A percentile compares a stretch with the other conserved stretches of the same genome.
phyloP scores from a whole-genome alignment of 2,113 vertebrate species.

The Gopherus flavomarginatus region DNA sequence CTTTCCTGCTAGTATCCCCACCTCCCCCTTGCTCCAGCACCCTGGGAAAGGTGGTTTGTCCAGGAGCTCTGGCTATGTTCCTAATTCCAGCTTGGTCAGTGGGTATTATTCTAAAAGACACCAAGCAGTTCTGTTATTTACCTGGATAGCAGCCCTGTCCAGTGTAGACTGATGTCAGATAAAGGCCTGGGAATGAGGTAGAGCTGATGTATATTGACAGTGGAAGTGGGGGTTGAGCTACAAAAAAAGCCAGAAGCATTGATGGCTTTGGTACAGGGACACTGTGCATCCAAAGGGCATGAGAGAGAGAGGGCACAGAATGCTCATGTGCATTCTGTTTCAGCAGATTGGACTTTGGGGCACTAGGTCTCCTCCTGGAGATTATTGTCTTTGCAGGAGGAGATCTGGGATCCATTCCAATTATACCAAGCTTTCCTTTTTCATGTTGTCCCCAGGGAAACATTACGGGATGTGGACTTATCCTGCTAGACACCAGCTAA shows the following conservation, averaged over 20 bases:
- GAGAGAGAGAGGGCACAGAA: accelerated
- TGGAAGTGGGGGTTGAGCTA: neutral
- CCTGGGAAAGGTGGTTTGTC: neutral
- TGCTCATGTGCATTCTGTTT: neutral
- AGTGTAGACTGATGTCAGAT: neutral
- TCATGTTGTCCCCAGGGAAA: neutral
- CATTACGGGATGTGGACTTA: neutral
- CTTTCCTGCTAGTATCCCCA: neutral
- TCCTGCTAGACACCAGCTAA: too few relatives aligned
- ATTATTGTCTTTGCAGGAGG: neutral
- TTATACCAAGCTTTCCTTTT: too few relatives aligned
- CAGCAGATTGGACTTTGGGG: accelerated
- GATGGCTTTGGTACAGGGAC: neutral
- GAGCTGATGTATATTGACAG: accelerated
- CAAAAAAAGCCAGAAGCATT: neutral
- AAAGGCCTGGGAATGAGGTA: neutral
- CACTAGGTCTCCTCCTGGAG: neutral
- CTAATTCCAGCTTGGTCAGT: accelerated
- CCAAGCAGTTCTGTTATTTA: accelerated
- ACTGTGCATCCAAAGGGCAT: neutral
- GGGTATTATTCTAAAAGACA: neutral
- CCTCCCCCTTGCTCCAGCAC: neutral
- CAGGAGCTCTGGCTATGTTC: neutral
- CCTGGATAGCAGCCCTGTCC: neutral
- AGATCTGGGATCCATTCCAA: neutral